phyloP scores from a whole-genome alignment of 1,140 invertebrate genomes.

The Heterodera carotae region DNA sequence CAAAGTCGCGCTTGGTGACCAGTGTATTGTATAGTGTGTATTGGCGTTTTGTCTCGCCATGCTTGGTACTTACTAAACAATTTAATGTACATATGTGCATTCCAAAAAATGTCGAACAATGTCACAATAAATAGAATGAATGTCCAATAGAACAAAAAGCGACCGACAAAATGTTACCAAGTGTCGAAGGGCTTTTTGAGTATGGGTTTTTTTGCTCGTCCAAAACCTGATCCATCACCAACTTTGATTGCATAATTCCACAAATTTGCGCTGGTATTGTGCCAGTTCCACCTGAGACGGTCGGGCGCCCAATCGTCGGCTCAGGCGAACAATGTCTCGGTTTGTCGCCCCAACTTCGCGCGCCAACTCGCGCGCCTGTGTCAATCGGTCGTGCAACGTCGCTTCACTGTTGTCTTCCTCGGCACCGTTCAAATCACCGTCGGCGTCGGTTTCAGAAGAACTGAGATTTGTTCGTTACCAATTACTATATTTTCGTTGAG shows the following conservation, averaged over 20 bases:
- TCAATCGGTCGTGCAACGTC: not conserved
- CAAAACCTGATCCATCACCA: constrained; percentile 5
- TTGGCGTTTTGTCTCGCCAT: constrained; percentile 94
- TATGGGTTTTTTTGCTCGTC: too few relatives aligned
- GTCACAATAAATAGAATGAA: too few relatives aligned
- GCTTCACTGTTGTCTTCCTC: not conserved
- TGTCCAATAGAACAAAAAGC: too few relatives aligned
- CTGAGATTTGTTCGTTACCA: too few relatives aligned
- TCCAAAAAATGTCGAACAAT: too few relatives aligned
- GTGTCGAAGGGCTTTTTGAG: too few relatives aligned
- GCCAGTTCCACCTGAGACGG: constrained; percentile 86
- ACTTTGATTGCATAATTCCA: constrained; percentile 95
- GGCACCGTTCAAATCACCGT: not conserved
- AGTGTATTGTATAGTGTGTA: constrained; percentile 92
- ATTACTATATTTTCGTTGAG: too few relatives aligned
- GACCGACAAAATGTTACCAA: too few relatives aligned
- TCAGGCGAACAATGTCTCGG: constrained; percentile 77
- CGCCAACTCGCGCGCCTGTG: constrained; percentile 49
- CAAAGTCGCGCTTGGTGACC: constrained; percentile 87
- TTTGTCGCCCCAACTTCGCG: constrained; percentile 75
- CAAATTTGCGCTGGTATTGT: constrained; percentile 90
- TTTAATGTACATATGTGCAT: too few relatives aligned
- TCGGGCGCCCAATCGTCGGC: constrained; percentile 82
- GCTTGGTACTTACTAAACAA: constrained; percentile 82
- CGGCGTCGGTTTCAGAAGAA: not conserved